Percentiles rank a stretch among this genome's conserved stretches.
Evolutionary conservation across 2,888 invertebrate species (phyloP).

Genomic region (Cantharis lateralis): DNA sequence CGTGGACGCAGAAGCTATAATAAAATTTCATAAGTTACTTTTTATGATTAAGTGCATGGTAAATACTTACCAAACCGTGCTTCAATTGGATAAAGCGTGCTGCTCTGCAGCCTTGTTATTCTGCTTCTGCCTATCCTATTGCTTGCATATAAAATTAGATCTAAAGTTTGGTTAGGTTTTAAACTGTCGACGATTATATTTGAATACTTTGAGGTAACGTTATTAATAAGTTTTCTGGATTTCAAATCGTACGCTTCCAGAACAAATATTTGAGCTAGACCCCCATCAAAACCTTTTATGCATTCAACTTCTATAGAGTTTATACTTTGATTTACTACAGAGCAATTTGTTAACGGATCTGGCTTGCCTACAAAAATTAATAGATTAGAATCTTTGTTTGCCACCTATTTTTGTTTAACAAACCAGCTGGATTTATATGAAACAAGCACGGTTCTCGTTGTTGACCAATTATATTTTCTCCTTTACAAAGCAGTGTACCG

Average conservation of each 20-base stretch:
- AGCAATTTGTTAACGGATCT: conserved; percentile 73
- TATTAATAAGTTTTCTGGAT: conserved; percentile 60
- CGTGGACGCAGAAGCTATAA: conserved; percentile 67
- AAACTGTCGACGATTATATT: conserved; percentile 69
- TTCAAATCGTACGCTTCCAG: conserved; percentile 69
- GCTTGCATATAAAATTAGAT: conserved; percentile 69
- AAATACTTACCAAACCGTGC: conserved; percentile 66
- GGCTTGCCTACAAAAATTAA: conserved; percentile 65
- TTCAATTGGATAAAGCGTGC: conserved; percentile 73
- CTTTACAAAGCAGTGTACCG: conserved; percentile 76
- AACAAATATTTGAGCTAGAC: conserved; percentile 72
- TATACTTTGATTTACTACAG: conserved; percentile 73
- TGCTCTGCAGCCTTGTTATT: conserved; percentile 66
- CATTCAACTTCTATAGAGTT: conserved; percentile 75
- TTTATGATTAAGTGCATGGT: background rate
- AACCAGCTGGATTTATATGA: conserved; percentile 75
- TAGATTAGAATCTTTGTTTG: conserved; percentile 20
- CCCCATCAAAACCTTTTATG: conserved; percentile 78
- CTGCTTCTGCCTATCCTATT: conserved; percentile 76
- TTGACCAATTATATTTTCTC: conserved; percentile 71
- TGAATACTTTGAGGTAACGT: conserved; percentile 63
- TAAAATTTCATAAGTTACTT: background rate
- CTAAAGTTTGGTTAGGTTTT: conserved; percentile 70
- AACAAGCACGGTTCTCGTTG: conserved; percentile 76
- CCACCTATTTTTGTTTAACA: background rate